phyloP scores from a whole-genome alignment of 2,113 vertebrate genomes.

The Ptilorrhoa leucosticta region DNA sequence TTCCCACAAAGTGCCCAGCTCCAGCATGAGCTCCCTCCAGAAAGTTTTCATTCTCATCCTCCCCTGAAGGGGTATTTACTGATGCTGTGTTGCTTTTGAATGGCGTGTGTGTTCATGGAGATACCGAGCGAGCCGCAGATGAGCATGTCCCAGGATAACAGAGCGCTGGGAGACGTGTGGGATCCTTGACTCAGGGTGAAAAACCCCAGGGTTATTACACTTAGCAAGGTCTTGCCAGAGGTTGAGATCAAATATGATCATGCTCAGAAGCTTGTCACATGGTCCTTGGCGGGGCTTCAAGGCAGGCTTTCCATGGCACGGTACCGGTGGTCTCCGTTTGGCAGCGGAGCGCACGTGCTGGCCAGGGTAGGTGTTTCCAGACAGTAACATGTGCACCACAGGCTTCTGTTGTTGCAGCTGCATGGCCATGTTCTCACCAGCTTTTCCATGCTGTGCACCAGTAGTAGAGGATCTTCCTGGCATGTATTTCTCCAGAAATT shows the following conservation, averaged over 20 bases:
- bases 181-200: background rate
- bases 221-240: background rate
- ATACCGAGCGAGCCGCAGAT: background rate
- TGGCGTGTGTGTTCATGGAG: background rate
- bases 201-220: background rate
- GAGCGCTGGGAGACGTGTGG: accelerated
- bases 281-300: background rate
- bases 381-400: background rate
- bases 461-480: background rate
- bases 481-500: background rate
- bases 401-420: background rate
- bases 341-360: accelerated
- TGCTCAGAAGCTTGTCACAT: background rate
- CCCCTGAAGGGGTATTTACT: accelerated
- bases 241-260: background rate
- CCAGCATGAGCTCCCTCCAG: background rate
- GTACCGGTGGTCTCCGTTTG: background rate
- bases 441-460: background rate
- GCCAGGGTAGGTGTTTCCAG: background rate
- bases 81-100: background rate
- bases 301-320: background rate
- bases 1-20: accelerated
- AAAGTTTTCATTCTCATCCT: background rate
- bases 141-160: background rate
- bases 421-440: background rate